A percentile compares a stretch with the other conserved stretches of the same genome.
Conservation (phyloP, 2,888 invertebrate species). For the Falcaria lacertinaria region DNA sequence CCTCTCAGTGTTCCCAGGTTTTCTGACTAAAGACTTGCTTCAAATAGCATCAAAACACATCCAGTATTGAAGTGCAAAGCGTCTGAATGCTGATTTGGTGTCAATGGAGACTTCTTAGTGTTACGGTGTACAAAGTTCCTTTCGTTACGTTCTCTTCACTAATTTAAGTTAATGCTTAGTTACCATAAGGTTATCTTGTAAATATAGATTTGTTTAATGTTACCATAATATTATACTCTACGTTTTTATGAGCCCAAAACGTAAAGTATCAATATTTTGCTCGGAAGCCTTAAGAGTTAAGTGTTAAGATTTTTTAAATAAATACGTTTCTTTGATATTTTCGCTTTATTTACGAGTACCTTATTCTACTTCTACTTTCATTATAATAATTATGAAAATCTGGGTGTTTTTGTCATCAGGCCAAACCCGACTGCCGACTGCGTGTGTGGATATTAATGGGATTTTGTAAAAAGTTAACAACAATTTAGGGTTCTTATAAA, state of each 20-base stretch:
- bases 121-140: slow-evolving; percentile 61
- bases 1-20: slow-evolving; percentile 77
- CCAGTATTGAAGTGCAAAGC: slow-evolving; percentile 59
- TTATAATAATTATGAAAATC: no score
- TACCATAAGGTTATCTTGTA: slow-evolving; percentile 16
- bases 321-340: slow-evolving; percentile 27
- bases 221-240: slow-evolving; percentile 43
- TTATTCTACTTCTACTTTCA: no score
- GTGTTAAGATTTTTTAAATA: slow-evolving; percentile 41
- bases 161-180: slow-evolving; percentile 25
- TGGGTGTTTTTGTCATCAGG: no score
- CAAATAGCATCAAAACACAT: slow-evolving; percentile 66
- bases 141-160: slow-evolving; percentile 26
- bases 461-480: no score
- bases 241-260: slow-evolving; percentile 76
- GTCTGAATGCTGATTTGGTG: slow-evolving; percentile 45
- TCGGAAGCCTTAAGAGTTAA: slow-evolving; percentile 24
- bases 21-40: slow-evolving; percentile 76
- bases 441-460: no score
- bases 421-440: no score
- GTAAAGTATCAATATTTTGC: slow-evolving; percentile 50
- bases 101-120: slow-evolving; percentile 38
- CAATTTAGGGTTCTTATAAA: no score
- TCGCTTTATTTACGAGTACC: background rate
- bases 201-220: slow-evolving; percentile 22